Percentiles rank a stretch among this genome's conserved stretches.
Conservation (phyloP, 2,113 vertebrate species). For the Corydoras maculifer region DNA sequence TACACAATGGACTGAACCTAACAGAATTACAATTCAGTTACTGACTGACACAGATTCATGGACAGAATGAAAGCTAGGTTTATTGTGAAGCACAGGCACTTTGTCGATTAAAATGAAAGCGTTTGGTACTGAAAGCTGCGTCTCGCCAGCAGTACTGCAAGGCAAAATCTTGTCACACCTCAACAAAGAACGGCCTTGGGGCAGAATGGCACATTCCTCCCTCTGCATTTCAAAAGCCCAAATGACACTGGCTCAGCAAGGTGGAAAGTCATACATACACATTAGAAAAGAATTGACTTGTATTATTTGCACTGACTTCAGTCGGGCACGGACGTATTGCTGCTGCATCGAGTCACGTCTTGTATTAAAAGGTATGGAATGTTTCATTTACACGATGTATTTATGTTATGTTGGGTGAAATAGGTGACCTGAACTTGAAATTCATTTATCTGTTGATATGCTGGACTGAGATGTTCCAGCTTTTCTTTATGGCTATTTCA, state of each 20-base stretch:
- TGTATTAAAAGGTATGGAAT: neutral
- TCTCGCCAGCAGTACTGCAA: constrained; percentile 1
- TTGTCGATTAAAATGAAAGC: constrained; percentile 26
- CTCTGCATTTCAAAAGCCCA: constrained; percentile 12
- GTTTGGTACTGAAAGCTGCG: constrained; percentile 16
- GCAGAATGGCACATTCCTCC: constrained; percentile 17
- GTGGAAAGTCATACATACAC: neutral
- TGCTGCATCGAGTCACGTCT: neutral
- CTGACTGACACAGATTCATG: constrained; percentile 6
- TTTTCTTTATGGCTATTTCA: neutral
- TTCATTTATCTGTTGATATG: constrained; percentile 1
- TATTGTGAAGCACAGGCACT: neutral
- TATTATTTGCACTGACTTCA: constrained; percentile 1
- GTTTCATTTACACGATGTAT: neutral
- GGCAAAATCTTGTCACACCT: constrained; percentile 13
- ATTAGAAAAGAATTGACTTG: neutral
- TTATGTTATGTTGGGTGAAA: neutral
- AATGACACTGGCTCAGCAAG: neutral
- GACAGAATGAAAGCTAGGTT: constrained; percentile 15
- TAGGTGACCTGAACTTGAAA: neutral
- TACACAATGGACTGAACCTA: neutral
- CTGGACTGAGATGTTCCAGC: neutral
- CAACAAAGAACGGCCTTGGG: constrained; percentile 22
- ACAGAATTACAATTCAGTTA: neutral
- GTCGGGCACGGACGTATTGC: constrained; percentile 1